A percentile compares a stretch with the other conserved stretches of the same genome.
Evolutionary conservation across 2,113 vertebrate genomes (phyloP).

Genomic region (Atrichornis clamosus): DNA sequence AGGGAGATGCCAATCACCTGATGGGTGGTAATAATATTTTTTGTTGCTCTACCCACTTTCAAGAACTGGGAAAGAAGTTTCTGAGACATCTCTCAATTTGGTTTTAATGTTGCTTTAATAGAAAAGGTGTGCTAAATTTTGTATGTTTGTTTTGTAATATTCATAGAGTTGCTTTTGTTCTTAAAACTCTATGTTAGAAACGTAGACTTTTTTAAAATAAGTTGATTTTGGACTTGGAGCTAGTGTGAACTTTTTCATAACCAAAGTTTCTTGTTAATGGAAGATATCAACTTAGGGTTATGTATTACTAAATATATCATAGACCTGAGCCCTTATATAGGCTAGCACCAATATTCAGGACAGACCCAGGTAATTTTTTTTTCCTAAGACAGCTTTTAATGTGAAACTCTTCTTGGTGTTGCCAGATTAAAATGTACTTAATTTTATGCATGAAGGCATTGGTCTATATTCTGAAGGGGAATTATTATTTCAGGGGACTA

Average conservation of each 20-base stretch:
- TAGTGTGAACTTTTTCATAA: neutral
- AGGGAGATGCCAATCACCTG: neutral
- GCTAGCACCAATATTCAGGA: neutral
- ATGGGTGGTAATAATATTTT: neutral
- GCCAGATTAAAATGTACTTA: neutral
- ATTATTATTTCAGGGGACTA: neutral
- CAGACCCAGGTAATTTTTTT: neutral
- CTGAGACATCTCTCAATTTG: neutral
- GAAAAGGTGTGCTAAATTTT: neutral
- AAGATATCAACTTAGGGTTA: neutral
- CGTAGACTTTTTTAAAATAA: neutral
- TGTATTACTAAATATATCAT: neutral
- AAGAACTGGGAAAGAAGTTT: neutral
- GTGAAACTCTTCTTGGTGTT: neutral
- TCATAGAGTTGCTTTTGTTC: neutral
- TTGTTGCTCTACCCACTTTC: neutral
- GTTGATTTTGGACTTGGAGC: slow-evolving; percentile 8
- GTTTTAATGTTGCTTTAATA: neutral
- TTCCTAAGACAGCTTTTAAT: neutral
- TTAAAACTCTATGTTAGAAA: neutral
- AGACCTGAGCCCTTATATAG: neutral
- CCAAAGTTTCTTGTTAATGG: neutral
- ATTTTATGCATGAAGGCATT: neutral
- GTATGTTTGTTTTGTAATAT: neutral
- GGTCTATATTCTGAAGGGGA: neutral